Percentiles rank a stretch among this genome's conserved stretches.
Conservation (phyloP, 2,113 vertebrate species). For the Microtus ochrogaster region DNA sequence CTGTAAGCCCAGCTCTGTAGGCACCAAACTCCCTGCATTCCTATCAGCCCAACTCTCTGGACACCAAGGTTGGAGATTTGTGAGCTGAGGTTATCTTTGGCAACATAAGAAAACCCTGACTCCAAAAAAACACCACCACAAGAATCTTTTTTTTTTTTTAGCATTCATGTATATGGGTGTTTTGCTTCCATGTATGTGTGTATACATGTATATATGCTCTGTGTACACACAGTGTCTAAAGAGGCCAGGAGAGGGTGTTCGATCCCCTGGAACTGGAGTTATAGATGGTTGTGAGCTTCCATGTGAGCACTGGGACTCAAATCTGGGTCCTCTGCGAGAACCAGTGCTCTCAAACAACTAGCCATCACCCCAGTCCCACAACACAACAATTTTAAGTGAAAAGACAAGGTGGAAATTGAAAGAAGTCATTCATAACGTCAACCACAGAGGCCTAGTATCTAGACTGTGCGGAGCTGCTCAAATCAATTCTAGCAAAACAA, state of each 20-base stretch:
- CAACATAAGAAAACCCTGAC: not conserved
- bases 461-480: not conserved
- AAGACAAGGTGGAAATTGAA: slow-evolving; percentile 13
- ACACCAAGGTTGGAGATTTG: not conserved
- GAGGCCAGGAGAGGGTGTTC: not conserved
- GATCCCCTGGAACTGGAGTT: not conserved
- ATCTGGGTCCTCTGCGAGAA: not conserved
- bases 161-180: not conserved
- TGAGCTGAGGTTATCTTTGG: not conserved
- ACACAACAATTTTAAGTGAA: not conserved
- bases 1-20: not conserved
- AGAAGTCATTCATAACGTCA: slow-evolving; percentile 19
- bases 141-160: not conserved
- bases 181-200: not conserved
- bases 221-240: not conserved
- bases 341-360: not conserved
- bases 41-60: not conserved
- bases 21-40: not conserved
- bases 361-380: not conserved
- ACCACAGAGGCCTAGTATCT: slow-evolving; percentile 19
- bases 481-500: not conserved
- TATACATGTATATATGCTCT: not conserved
- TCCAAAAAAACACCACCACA: not conserved
- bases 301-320: not conserved
- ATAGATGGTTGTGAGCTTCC: not conserved